Evolutionary conservation across 2,888 invertebrate species (phyloP), one percentile per base, ranked within the genome.

Genomic region (Cerceris rybyensis): DNA sequence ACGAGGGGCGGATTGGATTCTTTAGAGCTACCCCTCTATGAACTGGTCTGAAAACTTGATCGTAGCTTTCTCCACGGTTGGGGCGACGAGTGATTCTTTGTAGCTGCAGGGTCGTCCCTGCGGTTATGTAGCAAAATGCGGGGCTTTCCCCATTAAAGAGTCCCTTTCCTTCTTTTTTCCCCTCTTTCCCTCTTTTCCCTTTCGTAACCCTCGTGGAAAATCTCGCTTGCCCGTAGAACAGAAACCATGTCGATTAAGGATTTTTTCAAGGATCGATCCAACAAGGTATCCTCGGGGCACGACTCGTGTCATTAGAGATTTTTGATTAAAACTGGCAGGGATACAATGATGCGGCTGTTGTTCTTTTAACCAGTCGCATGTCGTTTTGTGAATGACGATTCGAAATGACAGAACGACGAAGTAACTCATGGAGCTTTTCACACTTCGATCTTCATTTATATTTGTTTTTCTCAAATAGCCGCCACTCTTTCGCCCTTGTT

Each of bases 71-170:
- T 75, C 70, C 67, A 73, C 66, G 61, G 73, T 74, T 70, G 69
- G 72, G 74, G 78, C 68, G 83, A 75, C 83, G 87, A 83, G 86
- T 86, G 86, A 86, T 86, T 86, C 86, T 86, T 86, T 85, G 86
- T 80, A 86, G 81, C 86, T 78, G 76, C 77, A 71, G 75, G 78
- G 76, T 78, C 79, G 83, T 80, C 73, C 86, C 86, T 81, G 83
- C 78, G 86, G 84, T 86, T 86, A 86, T 76, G 85, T 83, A 71
- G 83, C 86, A 86, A 86, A 86, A 86, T 81, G 81, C 86, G 70
- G 65, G 73, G 70, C 78, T 85, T 77, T 80, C 74, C 81, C 86
- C 80, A 84, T 86, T 86, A 86, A 86, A 81, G 70, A 58, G 69
- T 68, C 72, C 65, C 77, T 78, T 66, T 60, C 66, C 71, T 63